Evolutionary conservation across 1,140 invertebrate genomes (phyloP).

Genomic region (Bacillus rossius): DNA sequence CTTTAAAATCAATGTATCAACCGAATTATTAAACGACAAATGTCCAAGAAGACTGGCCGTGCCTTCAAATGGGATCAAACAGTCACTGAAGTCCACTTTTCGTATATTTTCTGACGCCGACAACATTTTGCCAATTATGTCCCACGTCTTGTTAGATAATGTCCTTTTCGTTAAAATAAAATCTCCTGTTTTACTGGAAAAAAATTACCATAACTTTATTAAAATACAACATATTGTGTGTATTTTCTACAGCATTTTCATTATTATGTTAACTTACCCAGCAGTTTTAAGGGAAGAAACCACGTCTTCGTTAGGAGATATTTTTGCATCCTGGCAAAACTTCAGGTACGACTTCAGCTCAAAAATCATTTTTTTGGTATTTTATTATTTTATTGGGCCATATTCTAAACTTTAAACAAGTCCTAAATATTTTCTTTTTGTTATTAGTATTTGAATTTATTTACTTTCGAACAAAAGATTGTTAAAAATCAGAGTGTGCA

Average conservation of each 20-base stretch:
- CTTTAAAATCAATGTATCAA: slow-evolving; percentile 37
- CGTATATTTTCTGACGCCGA: not conserved
- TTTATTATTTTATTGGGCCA: too few relatives aligned
- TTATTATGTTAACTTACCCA: not conserved
- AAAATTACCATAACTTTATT: not conserved
- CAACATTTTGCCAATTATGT: slow-evolving; percentile 7
- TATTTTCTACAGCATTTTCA: not conserved
- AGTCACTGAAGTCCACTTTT: slow-evolving; percentile 30
- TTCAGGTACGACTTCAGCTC: not conserved
- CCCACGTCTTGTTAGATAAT: not conserved
- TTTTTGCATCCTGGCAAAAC: not conserved
- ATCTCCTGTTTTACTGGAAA: slow-evolving; percentile 5
- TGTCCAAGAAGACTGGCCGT: slow-evolving; percentile 32
- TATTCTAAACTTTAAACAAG: too few relatives aligned
- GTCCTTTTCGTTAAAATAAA: slow-evolving; percentile 5
- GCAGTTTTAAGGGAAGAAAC: not conserved
- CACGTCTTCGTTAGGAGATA: not conserved
- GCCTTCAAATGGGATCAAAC: slow-evolving; percentile 37
- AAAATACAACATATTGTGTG: not conserved
- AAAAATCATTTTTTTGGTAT: not conserved
- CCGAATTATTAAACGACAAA: slow-evolving; percentile 34
- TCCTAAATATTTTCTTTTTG: too few relatives aligned
- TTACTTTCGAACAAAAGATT: too few relatives aligned
- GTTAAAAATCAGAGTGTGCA: too few relatives aligned
- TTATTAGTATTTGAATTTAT: too few relatives aligned